phyloP scores from a whole-genome alignment of 2,113 vertebrate genomes.

The Upupa epops region DNA sequence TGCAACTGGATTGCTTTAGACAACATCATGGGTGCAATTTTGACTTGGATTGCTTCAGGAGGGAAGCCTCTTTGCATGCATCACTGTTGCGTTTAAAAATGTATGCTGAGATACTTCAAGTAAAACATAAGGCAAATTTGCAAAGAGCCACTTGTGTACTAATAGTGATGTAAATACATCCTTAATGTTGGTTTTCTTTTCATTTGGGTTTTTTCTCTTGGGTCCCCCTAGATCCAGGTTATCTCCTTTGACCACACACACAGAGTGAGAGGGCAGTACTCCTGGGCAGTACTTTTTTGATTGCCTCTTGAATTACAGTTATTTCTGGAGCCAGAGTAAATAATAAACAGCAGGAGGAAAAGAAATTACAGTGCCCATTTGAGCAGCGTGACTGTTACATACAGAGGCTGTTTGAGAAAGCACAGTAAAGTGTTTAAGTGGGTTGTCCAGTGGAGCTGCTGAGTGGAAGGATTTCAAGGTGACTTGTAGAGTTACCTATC shows the following conservation, averaged over 20 bases:
- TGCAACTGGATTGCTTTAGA: background rate
- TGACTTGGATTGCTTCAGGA: background rate
- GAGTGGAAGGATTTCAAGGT: background rate
- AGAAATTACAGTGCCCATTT: background rate
- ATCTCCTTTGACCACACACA: background rate
- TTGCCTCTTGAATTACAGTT: background rate
- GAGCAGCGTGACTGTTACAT: background rate
- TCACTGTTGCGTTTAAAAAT: background rate
- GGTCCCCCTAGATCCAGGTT: background rate
- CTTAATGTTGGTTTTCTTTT: background rate
- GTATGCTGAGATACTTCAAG: background rate
- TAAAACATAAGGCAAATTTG: background rate
- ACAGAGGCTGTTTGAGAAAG: background rate
- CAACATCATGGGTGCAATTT: background rate
- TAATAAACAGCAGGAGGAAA: background rate
- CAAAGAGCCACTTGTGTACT: background rate
- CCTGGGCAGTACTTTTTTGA: background rate
- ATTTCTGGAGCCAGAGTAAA: background rate
- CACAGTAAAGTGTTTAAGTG: background rate
- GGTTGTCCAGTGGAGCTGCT: background rate
- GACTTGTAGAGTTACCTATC: background rate
- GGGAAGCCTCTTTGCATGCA: background rate
- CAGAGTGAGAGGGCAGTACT: background rate
- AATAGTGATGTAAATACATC: background rate
- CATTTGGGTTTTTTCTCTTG: background rate